Conservation (phyloP, 2,113 vertebrate genomes). For the pig (Sus scrofa) region T2T-Sscrofa CM000827.6:54782501-54783000, state of each 20-base stretch:
- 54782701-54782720: constrained; percentile 32
- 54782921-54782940: not conserved
- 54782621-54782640: not conserved
- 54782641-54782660: not conserved
- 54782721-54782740: not conserved
- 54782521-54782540: not conserved
- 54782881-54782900: not conserved
- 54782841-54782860: not conserved
- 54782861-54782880: constrained; percentile 43
- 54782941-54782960: not conserved
- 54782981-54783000: not conserved
- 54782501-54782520: constrained; percentile 13
- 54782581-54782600: not conserved
- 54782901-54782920: constrained; percentile 5
- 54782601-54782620: not conserved
- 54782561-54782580: not conserved
- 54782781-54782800: not conserved
- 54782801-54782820: not conserved
- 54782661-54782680: not conserved
- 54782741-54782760: not conserved
- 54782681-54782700: not conserved
- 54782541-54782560: not conserved
- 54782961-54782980: not conserved
- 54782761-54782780: not conserved
- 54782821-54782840: not conserved